phyloP scores from a whole-genome alignment of 2,888 invertebrate genomes.

The Eupelmus urozonus region DNA sequence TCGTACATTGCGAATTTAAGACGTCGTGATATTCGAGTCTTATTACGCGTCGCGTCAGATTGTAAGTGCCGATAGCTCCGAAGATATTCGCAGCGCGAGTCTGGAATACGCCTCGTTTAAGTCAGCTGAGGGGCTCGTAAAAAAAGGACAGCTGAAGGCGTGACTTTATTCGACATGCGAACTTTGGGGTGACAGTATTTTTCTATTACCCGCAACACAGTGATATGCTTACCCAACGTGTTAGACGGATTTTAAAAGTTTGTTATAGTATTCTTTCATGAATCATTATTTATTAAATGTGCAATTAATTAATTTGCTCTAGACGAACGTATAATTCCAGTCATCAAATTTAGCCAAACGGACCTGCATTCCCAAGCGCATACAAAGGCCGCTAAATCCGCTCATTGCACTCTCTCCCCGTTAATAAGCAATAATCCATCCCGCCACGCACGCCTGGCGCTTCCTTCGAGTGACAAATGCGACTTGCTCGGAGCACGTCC shows the following conservation, averaged over 20 bases:
- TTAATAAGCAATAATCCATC: too few species aligned
- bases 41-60: slow-evolving; percentile 3
- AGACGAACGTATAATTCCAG: too few species aligned
- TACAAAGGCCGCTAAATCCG: too few species aligned
- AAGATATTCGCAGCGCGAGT: not conserved
- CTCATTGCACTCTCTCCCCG: too few species aligned
- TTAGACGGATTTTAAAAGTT: too few species aligned
- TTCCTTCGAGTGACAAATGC: slow-evolving; percentile 10
- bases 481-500: not conserved
- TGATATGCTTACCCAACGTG: too few species aligned
- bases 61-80: not conserved
- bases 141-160: slow-evolving; percentile 17
- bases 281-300: too few species aligned
- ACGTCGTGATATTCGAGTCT: slow-evolving; percentile 38
- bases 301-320: too few species aligned
- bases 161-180: slow-evolving; percentile 8
- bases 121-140: not conserved
- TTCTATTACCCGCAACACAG: not conserved
- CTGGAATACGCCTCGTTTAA: slow-evolving; percentile 17
- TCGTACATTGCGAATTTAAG: slow-evolving; percentile 48
- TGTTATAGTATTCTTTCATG: too few species aligned
- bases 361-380: too few species aligned
- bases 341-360: too few species aligned
- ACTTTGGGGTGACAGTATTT: not conserved
- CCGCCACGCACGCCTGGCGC: too few species aligned